A percentile compares a stretch with the other conserved stretches of the same genome.
Evolutionary conservation across 2,888 invertebrate species (phyloP).

Genomic region (Apodemia mormo): DNA sequence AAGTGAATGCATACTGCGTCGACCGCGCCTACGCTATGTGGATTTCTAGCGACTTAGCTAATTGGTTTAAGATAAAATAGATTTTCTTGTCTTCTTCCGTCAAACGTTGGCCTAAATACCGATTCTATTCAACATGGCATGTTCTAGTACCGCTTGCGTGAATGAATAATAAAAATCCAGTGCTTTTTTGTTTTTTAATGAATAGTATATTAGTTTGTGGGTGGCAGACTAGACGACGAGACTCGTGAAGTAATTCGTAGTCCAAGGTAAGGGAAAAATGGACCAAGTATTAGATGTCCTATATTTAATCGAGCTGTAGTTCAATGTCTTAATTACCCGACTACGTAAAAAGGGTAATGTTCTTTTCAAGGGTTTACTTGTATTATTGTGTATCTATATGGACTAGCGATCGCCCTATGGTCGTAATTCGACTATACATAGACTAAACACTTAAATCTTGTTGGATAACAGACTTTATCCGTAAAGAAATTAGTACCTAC

Average conservation of each 20-base stretch:
- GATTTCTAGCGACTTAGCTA: constrained; percentile 48
- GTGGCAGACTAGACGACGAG: background rate
- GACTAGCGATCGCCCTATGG: no score
- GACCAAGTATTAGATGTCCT: background rate
- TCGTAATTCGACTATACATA: no score
- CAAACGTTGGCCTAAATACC: constrained; percentile 69
- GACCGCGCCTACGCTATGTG: constrained; percentile 42
- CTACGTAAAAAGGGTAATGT: background rate
- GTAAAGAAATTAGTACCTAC: no score
- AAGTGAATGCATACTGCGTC: constrained; percentile 50
- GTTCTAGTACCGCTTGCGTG: constrained; percentile 22
- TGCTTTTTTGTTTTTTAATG: constrained; percentile 2
- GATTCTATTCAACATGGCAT: constrained; percentile 35
- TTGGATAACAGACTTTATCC: no score
- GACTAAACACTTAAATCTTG: no score
- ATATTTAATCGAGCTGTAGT: background rate
- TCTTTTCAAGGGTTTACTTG: no score
- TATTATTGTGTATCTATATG: no score
- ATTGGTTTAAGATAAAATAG: constrained; percentile 65
- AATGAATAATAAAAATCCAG: constrained; percentile 28
- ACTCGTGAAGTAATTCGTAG: background rate
- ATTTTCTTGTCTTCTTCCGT: constrained; percentile 56
- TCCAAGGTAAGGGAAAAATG: background rate
- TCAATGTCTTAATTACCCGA: background rate
- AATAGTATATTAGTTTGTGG: constrained; percentile 1